Conservation (phyloP, 2,113 vertebrate species). For the Nothoprocta perdicaria region DNA sequence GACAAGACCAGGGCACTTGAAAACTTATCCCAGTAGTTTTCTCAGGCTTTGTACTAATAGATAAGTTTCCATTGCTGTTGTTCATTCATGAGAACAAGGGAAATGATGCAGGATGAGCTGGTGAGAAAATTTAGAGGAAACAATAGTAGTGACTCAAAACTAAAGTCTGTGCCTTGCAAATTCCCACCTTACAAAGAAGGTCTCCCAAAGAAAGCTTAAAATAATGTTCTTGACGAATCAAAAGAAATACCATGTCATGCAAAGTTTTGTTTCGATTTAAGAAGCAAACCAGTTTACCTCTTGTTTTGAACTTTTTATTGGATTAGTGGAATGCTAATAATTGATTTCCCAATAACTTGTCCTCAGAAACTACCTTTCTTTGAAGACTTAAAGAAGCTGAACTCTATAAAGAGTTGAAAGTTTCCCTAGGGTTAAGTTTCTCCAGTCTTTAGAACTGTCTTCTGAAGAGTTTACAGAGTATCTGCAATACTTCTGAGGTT, state of each 20-base stretch:
- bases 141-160: slow-evolving; percentile 79
- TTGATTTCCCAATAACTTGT: slow-evolving; percentile 67
- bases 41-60: slow-evolving; percentile 18
- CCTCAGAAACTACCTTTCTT: slow-evolving; percentile 51
- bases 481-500: not conserved
- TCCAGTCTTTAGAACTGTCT: not conserved
- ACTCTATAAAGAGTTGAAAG: not conserved
- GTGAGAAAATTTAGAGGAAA: slow-evolving; percentile 79
- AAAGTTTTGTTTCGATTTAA: slow-evolving; percentile 57
- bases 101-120: slow-evolving; percentile 73
- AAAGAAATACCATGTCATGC: slow-evolving; percentile 56
- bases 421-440: not conserved
- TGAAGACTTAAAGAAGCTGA: not conserved
- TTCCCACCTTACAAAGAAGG: slow-evolving; percentile 76
- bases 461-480: not conserved
- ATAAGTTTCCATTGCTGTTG: slow-evolving; percentile 53
- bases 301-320: slow-evolving; percentile 53
- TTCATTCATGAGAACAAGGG: slow-evolving; percentile 79
- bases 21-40: not conserved
- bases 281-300: slow-evolving; percentile 29
- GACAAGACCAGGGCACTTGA: not conserved
- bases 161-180: slow-evolving; percentile 37
- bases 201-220: slow-evolving; percentile 59
- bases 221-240: slow-evolving; percentile 11
- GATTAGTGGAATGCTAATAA: slow-evolving; percentile 67